Percentiles rank a stretch among this genome's conserved stretches.
phyloP scores from a whole-genome alignment of 2,888 invertebrate genomes.

The Lochmaea capreae region DNA sequence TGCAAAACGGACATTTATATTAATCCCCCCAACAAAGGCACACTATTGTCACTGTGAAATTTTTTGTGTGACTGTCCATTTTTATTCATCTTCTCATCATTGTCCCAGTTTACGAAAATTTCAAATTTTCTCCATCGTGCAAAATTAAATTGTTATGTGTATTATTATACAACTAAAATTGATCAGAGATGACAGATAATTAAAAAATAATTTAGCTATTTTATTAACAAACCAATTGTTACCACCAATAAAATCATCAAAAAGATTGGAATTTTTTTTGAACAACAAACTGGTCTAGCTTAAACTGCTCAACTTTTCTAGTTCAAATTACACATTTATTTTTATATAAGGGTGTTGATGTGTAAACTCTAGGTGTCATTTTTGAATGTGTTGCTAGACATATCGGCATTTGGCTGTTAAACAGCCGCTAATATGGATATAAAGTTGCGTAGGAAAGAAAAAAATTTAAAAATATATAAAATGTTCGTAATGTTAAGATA shows the following conservation, averaged over 20 bases:
- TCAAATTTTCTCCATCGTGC: no score
- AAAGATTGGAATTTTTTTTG: neutral
- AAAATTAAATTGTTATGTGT: no score
- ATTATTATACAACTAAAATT: no score
- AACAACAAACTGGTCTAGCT: neutral
- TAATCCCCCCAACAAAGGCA: no score
- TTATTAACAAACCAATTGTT: neutral
- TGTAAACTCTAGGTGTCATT: slow-evolving; percentile 50
- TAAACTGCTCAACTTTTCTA: neutral
- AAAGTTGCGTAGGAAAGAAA: slow-evolving; percentile 42
- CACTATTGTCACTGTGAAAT: no score
- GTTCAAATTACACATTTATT: slow-evolving; percentile 12
- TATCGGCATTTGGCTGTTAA: slow-evolving; percentile 55
- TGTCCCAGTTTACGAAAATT: no score
- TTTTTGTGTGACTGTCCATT: no score
- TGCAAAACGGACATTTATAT: no score
- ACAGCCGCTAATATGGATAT: slow-evolving; percentile 50
- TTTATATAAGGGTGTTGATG: slow-evolving; percentile 46
- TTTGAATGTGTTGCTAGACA: slow-evolving; percentile 53
- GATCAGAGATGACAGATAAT: no score
- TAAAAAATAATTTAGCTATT: no score
- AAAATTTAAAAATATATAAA: slow-evolving; percentile 42
- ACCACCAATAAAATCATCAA: neutral
- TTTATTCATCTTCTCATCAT: no score
- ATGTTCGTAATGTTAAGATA: slow-evolving; percentile 44